Evolutionary conservation across 2,888 invertebrate species (phyloP).

Genomic region (Mesoligia furuncula): DNA sequence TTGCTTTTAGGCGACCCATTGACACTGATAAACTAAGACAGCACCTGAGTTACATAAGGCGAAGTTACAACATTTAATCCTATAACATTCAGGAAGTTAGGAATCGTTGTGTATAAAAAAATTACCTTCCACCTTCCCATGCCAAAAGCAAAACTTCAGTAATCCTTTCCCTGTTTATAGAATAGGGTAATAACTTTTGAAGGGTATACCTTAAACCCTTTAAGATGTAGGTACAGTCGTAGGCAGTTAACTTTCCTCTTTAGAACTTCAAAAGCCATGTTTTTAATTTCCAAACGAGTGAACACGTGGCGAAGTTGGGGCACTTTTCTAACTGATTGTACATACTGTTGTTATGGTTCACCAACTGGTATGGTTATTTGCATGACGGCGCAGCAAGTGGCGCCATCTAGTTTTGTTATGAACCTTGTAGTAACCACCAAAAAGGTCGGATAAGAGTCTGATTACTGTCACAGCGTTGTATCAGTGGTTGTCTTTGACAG

Average conservation of each 20-base stretch:
- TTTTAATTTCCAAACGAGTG: conserved; percentile 86
- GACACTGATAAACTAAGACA: neutral
- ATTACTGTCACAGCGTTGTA: neutral
- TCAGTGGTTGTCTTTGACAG: too few species aligned
- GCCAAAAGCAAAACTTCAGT: conserved; percentile 20
- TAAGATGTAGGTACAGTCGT: conserved; percentile 54
- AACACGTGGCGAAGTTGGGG: conserved; percentile 76
- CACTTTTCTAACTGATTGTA: conserved; percentile 72
- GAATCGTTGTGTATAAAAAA: neutral
- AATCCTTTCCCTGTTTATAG: conserved; percentile 45
- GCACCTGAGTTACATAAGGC: neutral
- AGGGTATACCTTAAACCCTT: conserved; percentile 51
- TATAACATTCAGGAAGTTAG: neutral
- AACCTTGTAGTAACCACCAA: neutral
- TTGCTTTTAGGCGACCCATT: neutral
- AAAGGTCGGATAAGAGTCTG: neutral
- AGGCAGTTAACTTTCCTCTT: conserved; percentile 79
- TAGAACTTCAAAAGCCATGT: conserved; percentile 83
- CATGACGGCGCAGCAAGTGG: neutral
- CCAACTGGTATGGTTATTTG: conserved; percentile 7
- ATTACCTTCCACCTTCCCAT: neutral
- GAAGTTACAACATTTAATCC: neutral
- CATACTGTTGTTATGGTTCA: conserved; percentile 64
- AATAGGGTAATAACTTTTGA: conserved; percentile 51
- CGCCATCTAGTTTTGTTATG: neutral